These are phyloP conservation scores for human DNA, from an alignment of 2,113 vertebrate species.

Conservation along the genomic window GRCh38 chr13:62288001-62288500, in stretches of 20 bases:
- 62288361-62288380: neutral
- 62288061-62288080: neutral
- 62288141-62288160: neutral
- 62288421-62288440: neutral
- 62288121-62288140: neutral
- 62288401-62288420: slow-evolving; percentile 18
- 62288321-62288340: neutral
- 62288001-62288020: neutral
- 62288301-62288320: neutral
- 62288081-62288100: neutral
- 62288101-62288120: neutral
- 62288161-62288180: neutral
- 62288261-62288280: slow-evolving; percentile 29
- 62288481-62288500: too few relatives aligned
- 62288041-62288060: neutral
- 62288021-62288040: rapidly evolving
- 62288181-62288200: neutral
- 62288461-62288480: neutral
- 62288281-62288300: neutral
- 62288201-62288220: neutral
- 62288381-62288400: neutral
- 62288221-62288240: neutral
- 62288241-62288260: neutral
- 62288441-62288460: slow-evolving; percentile 1
- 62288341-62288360: neutral